These are phyloP conservation scores for Bolborhynchus lineola DNA, from an alignment of 2,113 vertebrate species.

Conservation along the genomic window DNA sequence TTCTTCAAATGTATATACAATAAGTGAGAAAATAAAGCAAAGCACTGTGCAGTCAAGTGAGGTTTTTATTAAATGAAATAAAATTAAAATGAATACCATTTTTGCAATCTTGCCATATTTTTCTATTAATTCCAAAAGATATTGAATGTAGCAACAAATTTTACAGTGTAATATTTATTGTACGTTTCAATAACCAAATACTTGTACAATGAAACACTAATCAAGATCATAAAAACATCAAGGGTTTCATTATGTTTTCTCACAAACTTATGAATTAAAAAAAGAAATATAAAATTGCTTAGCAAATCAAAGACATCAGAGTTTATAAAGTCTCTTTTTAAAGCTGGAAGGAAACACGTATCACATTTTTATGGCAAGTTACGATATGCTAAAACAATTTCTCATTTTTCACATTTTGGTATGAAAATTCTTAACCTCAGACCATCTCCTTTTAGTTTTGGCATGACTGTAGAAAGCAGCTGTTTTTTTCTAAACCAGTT, in stretches of 20 bases:
- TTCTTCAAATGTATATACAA: background rate
- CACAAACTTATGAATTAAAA: conserved; percentile 38
- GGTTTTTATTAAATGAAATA: conserved; percentile 56
- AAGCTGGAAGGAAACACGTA: background rate
- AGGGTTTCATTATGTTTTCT: background rate
- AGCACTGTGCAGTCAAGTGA: conserved; percentile 34
- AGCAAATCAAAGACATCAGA: background rate
- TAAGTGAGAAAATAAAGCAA: conserved; percentile 48
- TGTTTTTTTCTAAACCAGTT: background rate
- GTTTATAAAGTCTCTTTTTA: background rate
- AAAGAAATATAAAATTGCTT: conserved; percentile 27
- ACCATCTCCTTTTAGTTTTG: background rate
- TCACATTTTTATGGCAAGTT: background rate
- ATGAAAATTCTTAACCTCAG: conserved; percentile 2
- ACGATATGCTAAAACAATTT: background rate
- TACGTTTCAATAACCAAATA: conserved; percentile 8
- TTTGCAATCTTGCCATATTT: conserved; percentile 19
- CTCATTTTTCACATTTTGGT: conserved; percentile 2
- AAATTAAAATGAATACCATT: background rate
- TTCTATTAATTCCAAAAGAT: conserved; percentile 39
- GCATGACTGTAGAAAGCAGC: background rate
- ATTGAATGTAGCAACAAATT: background rate
- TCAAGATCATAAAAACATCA: background rate
- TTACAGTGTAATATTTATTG: conserved; percentile 25
- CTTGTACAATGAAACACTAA: background rate